Evolutionary conservation across 2,113 vertebrate genomes (phyloP), one percentile per base, ranked within the genome.

Genomic region (Notarius quadriscutis): DNA sequence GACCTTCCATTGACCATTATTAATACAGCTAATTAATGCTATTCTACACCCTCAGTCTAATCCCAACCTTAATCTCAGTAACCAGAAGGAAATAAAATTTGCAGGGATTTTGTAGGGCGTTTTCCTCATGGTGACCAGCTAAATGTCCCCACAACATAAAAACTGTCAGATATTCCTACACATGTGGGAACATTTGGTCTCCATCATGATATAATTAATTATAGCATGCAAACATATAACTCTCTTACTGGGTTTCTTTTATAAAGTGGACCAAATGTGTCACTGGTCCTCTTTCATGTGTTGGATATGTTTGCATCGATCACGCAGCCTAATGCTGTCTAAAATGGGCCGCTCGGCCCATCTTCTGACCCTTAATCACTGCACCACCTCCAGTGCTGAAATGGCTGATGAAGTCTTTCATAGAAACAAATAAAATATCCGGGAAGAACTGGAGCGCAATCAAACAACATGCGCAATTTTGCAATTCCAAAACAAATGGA

Each of bases 401-500:
- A 27, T 77, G 27, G 27, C 17, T 84, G 10, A 72, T 58, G 27
- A 27, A 65, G 50, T 53, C 58, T 55, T 58, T 41, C 69, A 75
- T 1, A 65, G 34, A 41, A 75, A 83, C 34, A 77, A 77, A 77
- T 77, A 25, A 53, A 53, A 87, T 50, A 74, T 87, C 12, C 18
- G 22, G 51, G 12, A 81, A 72, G 20, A 72, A 8, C 62, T 25
- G 78, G 34, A 81, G n/a, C 60, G 48, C 71, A 71, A 83, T 86
- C 60, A 79, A 89, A 86, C 87, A 88, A 85, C 51, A 27, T 15
- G 22, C 1, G 10, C 41, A 84, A 62, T 83, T 50, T 80, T 60
- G 53, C 71, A 84, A 67, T 41, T 25, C 53, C 41, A 83, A 62
- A 83, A 17, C 51, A 77, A 77, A 51, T 51, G 74, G 63, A 15